Conservation (phyloP, 2,113 vertebrate species). For the Carassius gibelio region DNA sequence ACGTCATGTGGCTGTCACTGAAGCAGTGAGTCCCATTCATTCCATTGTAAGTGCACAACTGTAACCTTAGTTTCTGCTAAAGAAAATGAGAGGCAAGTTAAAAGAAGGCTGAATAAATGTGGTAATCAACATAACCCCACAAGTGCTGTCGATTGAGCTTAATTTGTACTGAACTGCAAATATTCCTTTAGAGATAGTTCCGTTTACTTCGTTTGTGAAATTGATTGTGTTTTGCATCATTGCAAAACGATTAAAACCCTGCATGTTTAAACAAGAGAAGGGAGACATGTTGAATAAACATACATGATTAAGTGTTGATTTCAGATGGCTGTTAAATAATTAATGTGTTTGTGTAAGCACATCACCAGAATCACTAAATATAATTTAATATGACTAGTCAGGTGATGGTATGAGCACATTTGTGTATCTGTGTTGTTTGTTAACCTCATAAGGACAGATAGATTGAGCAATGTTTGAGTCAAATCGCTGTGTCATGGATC, state of each 20-base stretch:
- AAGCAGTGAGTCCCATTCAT: neutral
- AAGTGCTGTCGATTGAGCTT: neutral
- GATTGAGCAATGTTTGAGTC: slow-evolving; percentile 23
- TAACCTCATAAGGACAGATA: neutral
- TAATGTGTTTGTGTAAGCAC: neutral
- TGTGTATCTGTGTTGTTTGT: neutral
- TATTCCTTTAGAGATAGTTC: neutral
- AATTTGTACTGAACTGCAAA: neutral
- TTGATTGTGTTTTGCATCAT: neutral
- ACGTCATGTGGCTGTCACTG: neutral
- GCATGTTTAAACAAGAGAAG: neutral
- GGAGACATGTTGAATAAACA: slow-evolving; percentile 1
- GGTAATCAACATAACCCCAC: neutral
- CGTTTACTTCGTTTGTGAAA: neutral
- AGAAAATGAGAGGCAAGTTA: neutral
- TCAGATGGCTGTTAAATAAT: neutral
- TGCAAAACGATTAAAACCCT: neutral
- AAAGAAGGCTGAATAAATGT: neutral
- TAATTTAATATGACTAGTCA: neutral
- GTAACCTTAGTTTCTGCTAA: neutral
- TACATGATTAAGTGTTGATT: neutral
- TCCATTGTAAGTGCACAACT: neutral
- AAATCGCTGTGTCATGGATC: slow-evolving; percentile 24
- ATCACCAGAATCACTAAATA: neutral
- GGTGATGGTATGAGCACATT: neutral